A percentile compares a stretch with the other conserved stretches of the same genome.
These are phyloP conservation scores for Nemotelus pantherinus DNA, from an alignment of 2,888 invertebrate species.

Conservation along the genomic window DNA sequence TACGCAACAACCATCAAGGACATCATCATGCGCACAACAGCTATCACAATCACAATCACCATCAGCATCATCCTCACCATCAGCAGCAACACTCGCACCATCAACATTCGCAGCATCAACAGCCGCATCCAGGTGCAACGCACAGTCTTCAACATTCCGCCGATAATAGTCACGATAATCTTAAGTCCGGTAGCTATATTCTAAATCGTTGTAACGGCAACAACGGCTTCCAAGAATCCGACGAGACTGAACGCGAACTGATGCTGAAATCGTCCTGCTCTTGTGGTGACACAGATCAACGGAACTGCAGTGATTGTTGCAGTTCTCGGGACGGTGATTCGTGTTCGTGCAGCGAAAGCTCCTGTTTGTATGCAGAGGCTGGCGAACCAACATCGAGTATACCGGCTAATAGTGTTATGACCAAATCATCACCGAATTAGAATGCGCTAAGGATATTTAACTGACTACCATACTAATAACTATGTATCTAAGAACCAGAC, in stretches of 20 bases:
- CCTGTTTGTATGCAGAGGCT: conserved; percentile 72
- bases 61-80: conserved; percentile 30
- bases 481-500: conserved; percentile 5
- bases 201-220: conserved; percentile 48
- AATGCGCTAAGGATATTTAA: conserved; percentile 18
- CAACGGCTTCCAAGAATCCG: conserved; percentile 57
- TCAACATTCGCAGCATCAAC: conserved; percentile 49
- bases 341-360: conserved; percentile 73
- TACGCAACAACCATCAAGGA: conserved; percentile 53
- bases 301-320: conserved; percentile 64
- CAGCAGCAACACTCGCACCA: conserved; percentile 51
- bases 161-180: conserved; percentile 60
- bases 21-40: conserved; percentile 53
- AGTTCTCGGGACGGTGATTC: conserved; percentile 69
- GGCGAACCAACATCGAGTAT: conserved; percentile 62
- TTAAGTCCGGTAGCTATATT: conserved; percentile 48
- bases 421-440: conserved; percentile 48
- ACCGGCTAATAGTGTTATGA: conserved; percentile 47
- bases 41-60: conserved; percentile 33
- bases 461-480: conserved; percentile 6
- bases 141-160: conserved; percentile 47
- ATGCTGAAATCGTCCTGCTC: conserved; percentile 49
- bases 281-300: conserved; percentile 54
- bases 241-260: conserved; percentile 56
- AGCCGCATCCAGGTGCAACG: conserved; percentile 15